These are phyloP conservation scores for Mastomys coucha DNA, from an alignment of 2,113 vertebrate genomes.

Conservation along the genomic window DNA sequence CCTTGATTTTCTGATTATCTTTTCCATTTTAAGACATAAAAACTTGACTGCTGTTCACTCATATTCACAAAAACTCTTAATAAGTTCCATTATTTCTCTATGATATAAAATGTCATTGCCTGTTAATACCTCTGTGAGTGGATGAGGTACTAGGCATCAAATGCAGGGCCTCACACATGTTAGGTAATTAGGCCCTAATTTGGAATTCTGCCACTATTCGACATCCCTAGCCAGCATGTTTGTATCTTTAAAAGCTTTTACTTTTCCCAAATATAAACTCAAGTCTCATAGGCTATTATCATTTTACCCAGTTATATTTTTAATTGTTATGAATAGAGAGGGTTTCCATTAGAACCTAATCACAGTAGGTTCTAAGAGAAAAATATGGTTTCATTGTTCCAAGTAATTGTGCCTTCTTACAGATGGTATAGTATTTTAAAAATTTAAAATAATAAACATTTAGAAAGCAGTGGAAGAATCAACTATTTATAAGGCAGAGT, in stretches of 20 bases:
- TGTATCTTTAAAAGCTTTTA: background rate
- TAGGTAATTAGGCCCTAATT: background rate
- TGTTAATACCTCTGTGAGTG: background rate
- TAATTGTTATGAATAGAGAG: background rate
- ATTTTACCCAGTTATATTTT: slow-evolving; percentile 24
- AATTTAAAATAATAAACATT: background rate
- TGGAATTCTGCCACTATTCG: background rate
- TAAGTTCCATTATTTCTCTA: slow-evolving; percentile 29
- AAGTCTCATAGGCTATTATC: background rate
- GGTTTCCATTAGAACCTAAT: background rate
- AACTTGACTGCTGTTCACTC: background rate
- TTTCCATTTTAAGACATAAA: slow-evolving; percentile 33
- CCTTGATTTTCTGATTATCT: slow-evolving; percentile 58
- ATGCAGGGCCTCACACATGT: background rate
- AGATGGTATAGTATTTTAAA: background rate
- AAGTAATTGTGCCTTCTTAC: slow-evolving; percentile 13
- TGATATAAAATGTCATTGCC: background rate
- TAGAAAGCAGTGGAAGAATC: background rate
- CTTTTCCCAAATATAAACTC: background rate
- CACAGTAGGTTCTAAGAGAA: background rate
- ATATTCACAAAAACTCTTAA: slow-evolving; percentile 44
- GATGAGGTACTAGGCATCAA: background rate
- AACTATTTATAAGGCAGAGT: background rate
- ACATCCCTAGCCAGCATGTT: background rate
- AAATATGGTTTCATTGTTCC: background rate